Conservation (phyloP, 2,113 vertebrate species). For the Capreolus pygargus region DNA sequence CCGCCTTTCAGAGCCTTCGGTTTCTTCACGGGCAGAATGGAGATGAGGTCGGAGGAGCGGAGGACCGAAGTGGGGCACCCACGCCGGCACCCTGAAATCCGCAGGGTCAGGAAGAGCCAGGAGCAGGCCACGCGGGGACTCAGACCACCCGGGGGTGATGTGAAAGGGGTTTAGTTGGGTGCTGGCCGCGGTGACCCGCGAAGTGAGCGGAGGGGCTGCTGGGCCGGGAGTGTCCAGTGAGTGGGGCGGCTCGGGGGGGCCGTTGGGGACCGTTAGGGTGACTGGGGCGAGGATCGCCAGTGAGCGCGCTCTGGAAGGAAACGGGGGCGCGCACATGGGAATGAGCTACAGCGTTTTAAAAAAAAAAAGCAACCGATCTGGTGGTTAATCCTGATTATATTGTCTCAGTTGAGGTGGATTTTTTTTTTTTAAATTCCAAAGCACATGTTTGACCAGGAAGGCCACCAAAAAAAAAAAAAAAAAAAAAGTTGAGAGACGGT, state of each 20-base stretch:
- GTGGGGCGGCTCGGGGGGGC: not conserved
- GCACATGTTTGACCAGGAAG: not conserved
- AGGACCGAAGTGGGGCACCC: not conserved
- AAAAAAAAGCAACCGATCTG: not conserved
- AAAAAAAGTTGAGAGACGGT: not conserved
- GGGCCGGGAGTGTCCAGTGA: fast-evolving
- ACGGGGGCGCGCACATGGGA: fast-evolving
- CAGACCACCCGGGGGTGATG: not conserved
- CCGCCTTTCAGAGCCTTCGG: not conserved
- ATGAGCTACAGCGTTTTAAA: not conserved
- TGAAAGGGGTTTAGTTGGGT: not conserved
- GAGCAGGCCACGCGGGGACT: not conserved
- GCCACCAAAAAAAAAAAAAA: not conserved
- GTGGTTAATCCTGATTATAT: not conserved
- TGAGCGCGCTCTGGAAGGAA: not conserved
- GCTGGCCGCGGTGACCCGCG: not conserved
- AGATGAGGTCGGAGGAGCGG: fast-evolving
- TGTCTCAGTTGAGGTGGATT: not conserved
- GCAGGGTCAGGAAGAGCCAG: not conserved
- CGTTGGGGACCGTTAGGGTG: not conserved
- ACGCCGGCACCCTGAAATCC: not conserved
- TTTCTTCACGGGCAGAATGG: not conserved
- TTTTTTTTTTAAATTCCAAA: not conserved
- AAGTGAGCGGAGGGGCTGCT: not conserved
- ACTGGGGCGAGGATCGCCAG: fast-evolving